These are phyloP conservation scores for Vidua macroura DNA, from an alignment of 2,113 vertebrate species.

Conservation along the genomic window DNA sequence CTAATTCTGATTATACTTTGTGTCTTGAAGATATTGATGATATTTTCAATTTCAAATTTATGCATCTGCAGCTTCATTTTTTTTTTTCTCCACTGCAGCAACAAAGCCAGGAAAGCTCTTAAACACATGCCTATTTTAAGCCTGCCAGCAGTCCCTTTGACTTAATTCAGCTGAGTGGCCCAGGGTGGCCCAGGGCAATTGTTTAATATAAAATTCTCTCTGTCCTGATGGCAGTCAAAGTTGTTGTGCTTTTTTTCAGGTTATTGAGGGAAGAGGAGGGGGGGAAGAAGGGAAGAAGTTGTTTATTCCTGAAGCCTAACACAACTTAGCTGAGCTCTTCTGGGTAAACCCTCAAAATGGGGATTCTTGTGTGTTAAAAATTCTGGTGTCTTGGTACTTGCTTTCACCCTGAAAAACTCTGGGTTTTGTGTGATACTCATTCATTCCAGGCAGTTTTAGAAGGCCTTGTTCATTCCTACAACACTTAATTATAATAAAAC, in stretches of 20 bases:
- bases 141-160: background rate
- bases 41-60: background rate
- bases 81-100: background rate
- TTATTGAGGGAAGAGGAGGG: background rate
- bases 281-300: background rate
- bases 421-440: fast-evolving
- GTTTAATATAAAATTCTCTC: background rate
- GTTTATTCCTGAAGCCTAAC: background rate
- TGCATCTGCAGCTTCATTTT: background rate
- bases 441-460: background rate
- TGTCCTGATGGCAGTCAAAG: background rate
- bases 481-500: background rate
- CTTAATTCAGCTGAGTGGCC: slow-evolving; percentile 3
- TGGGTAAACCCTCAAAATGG: background rate
- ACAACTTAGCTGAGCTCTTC: background rate
- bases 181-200: background rate
- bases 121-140: background rate
- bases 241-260: background rate
- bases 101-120: background rate
- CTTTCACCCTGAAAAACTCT: background rate
- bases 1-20: background rate
- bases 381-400: background rate
- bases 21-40: background rate
- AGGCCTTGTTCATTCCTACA: background rate
- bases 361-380: background rate